phyloP scores from a whole-genome alignment of 2,797 vertebrate species.

The Oreochromis mossambicus region DNA sequence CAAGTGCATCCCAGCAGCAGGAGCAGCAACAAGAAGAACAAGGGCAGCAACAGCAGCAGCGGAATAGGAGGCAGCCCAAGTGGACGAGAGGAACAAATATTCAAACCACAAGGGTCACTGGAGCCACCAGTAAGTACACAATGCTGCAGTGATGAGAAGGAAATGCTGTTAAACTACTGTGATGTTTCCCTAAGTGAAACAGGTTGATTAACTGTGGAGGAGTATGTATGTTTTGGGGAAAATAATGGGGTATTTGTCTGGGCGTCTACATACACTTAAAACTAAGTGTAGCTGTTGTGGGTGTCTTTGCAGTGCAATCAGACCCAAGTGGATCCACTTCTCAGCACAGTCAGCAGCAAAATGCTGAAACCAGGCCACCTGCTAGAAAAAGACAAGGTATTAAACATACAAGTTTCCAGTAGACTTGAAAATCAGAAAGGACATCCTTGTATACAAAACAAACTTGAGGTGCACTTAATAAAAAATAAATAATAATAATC shows the following conservation, averaged over 20 bases:
- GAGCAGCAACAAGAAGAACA: slow-evolving; percentile 5
- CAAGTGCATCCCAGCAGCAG: slow-evolving; percentile 32
- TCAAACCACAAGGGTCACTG: slow-evolving; percentile 26
- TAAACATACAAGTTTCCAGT: neutral
- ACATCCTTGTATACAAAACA: neutral
- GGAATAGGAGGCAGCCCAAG: slow-evolving; percentile 57
- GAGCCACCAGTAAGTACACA: slow-evolving; percentile 26
- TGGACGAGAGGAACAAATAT: slow-evolving; percentile 69
- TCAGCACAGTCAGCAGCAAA: slow-evolving; percentile 63
- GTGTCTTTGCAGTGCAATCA: slow-evolving; percentile 18
- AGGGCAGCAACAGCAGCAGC: slow-evolving; percentile 26
- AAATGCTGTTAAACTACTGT: neutral
- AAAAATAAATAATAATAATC: neutral
- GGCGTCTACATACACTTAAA: neutral
- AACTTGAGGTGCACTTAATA: neutral
- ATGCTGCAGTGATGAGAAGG: neutral
- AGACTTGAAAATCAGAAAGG: neutral
- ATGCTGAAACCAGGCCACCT: slow-evolving; percentile 83
- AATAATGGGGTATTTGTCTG: neutral
- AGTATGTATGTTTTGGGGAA: neutral
- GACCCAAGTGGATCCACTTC: slow-evolving; percentile 21
- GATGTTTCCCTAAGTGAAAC: neutral
- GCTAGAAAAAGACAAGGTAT: slow-evolving; percentile 86
- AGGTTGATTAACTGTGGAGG: neutral
- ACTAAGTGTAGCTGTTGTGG: neutral